Percentiles rank a stretch among this genome's conserved stretches.
These are phyloP conservation scores for Petrophora chlorosata DNA, from an alignment of 2,888 invertebrate species.

Conservation along the genomic window DNA sequence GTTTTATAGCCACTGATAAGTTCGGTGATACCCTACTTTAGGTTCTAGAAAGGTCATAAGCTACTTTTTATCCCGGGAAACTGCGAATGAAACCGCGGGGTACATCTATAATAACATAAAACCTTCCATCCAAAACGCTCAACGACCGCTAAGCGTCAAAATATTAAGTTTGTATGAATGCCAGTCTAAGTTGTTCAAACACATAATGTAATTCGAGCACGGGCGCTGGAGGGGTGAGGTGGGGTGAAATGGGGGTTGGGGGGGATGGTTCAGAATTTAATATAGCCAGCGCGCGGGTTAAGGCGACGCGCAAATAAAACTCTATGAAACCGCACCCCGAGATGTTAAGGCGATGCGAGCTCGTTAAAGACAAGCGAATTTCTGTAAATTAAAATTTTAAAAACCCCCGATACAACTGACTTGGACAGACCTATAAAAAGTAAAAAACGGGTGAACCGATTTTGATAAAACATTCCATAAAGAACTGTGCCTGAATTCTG, in stretches of 20 bases:
- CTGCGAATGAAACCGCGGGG: too few species aligned
- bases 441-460: too few species aligned
- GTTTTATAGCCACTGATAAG: too few species aligned
- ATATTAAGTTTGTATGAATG: conserved; percentile 41
- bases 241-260: conserved; percentile 34
- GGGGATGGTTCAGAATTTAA: conserved; percentile 68
- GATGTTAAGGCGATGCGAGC: conserved; percentile 52
- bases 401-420: too few species aligned
- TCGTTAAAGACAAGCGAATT: too few species aligned
- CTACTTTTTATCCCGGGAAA: too few species aligned
- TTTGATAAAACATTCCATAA: too few species aligned
- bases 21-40: too few species aligned
- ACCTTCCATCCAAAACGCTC: background rate
- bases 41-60: too few species aligned
- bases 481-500: too few species aligned
- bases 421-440: too few species aligned
- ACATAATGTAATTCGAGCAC: conserved; percentile 67
- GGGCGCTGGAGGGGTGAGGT: conserved; percentile 23
- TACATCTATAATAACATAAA: background rate
- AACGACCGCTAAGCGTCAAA: conserved; percentile 30
- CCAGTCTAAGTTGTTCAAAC: conserved; percentile 45
- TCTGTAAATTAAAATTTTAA: too few species aligned
- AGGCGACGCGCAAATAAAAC: conserved; percentile 80
- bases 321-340: conserved; percentile 68
- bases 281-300: conserved; percentile 77